Evolutionary conservation across 2,797 vertebrate genomes (phyloP).

Genomic region (Urophycis tenuis): DNA sequence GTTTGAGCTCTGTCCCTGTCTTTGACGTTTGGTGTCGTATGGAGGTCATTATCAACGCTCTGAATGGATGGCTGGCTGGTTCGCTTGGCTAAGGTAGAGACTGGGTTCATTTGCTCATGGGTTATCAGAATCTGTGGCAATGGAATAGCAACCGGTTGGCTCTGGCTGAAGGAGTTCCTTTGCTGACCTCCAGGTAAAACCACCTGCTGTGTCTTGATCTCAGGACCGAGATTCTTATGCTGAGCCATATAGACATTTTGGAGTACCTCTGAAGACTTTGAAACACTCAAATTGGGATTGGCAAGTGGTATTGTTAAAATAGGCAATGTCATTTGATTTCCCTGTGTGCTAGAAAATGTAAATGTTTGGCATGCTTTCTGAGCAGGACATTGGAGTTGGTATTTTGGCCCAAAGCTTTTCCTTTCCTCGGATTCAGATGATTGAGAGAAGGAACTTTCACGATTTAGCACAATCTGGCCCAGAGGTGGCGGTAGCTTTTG

Average conservation of each 20-base stretch:
- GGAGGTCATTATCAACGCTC: constrained; percentile 60
- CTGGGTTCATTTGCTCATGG: constrained; percentile 77
- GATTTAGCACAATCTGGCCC: constrained; percentile 60
- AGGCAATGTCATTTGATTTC: constrained; percentile 66
- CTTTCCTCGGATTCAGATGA: constrained; percentile 54
- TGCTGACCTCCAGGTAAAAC: constrained; percentile 71
- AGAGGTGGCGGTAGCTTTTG: constrained; percentile 57
- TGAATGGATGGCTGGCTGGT: constrained; percentile 55
- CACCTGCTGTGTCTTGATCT: constrained; percentile 64
- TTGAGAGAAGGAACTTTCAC: constrained; percentile 58
- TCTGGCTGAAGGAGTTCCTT: constrained; percentile 67
- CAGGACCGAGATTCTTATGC: constrained; percentile 59
- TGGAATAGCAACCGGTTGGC: constrained; percentile 65
- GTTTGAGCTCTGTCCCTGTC: constrained; percentile 63
- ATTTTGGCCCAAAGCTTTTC: constrained; percentile 84
- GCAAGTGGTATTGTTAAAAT: constrained; percentile 71
- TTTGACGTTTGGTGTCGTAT: constrained; percentile 60
- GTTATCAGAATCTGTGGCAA: constrained; percentile 94
- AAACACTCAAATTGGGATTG: constrained; percentile 58
- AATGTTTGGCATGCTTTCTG: constrained; percentile 72
- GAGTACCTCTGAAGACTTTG: constrained; percentile 64
- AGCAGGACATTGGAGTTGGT: constrained; percentile 81
- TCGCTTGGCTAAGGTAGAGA: constrained; percentile 63
- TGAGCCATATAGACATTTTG: constrained; percentile 69
- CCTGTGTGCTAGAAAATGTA: constrained; percentile 64